Base-by-base conservation (phyloP, 2,888 invertebrate species). In the Acrobasis repandana region DNA sequence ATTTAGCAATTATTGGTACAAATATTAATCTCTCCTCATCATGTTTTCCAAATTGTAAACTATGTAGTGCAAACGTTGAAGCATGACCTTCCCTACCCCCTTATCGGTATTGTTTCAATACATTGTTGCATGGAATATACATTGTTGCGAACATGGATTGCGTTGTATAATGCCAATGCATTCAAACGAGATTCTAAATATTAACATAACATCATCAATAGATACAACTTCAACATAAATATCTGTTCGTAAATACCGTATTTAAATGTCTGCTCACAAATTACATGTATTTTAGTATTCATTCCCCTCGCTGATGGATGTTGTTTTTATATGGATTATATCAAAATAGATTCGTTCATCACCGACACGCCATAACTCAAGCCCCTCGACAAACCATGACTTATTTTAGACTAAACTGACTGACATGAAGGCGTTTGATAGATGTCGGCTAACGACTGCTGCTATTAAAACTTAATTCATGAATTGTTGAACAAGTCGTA, bases 281-380 rank as follows among this genome's bases (percentile, higher is more conserved):
- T 54, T 43, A 11, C 20, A 20, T 20, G 36, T 38, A 52, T 54
- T 52, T 52, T 36, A 54, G 54, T 38, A 52, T 36, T 1, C 20
- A 38, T 36, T 1, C 20, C 18, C 38, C 36, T 18, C 20, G 18
- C n/a, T 59, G 59, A 59, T 59, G 51, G 28, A 59, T 46, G 59
- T 52, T 58, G 33, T 59, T 59, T 58, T 52, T 60, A 60, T 46
- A 46, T 46, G 46, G 46, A 52, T 52, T 46, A 51, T 52, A 58
- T 58, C 58, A 14, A 60, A 60, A 60, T 60, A 60, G 60, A 60
- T 46, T 20, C 34, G 34, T 60, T 51, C 46, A 60, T 52, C 52
- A 49, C 58, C 49, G 48, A 14, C 16, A 46, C 38, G 51, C 33
- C 14, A 50, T 61, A 56, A 56, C 56, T 51, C 49, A 18, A 51